Evolutionary conservation across 2,113 vertebrate genomes (phyloP), one percentile per base, ranked within the genome.

Genomic region (Thamnophis sirtalis): DNA sequence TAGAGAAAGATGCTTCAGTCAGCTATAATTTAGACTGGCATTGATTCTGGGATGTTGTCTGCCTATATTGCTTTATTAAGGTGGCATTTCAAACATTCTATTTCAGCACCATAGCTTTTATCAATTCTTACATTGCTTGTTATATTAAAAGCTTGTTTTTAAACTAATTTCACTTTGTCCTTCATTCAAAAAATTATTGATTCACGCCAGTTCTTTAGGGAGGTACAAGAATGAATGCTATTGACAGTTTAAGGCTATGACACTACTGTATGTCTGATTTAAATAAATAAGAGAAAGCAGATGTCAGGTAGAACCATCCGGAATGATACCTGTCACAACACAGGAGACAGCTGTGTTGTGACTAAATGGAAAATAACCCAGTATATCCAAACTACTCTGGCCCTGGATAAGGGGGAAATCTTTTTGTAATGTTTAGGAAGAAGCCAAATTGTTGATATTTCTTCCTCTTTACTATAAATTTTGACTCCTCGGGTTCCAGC

Each of bases 211-310:
- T 87, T 9, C 0, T 86, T 92, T 90, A 48, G 22, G 48, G 89
- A 94, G 21, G 93, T 38, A 3, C 87, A 95, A 93, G n/a, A 0
- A 0, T 86, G 54, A 87, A 94, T 93, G 89, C 91, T 92, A 93
- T 96, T 94, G 92, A 94, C 95, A 95, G 95, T 97, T 95, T 95
- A 94, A 95, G 89, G 88, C 93, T 73, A 56, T 94, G 93, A 91
- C 90, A 93, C 26, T 51, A 33, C 84, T 90, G 51, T 91, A 96
- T 96, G 96, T 96, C 92, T 94, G 92, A 95, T 95, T 94, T 95
- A 95, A 89, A 94, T 94, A 94, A 96, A 95, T 93, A 90, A 91
- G 93, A 90, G 94, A 95, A 96, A 87, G 92, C 93, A 92, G 94
- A 95, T 96, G 94, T 86, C 92, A 96, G 94, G 95, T 95, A 94